Base-by-base conservation (phyloP, 2,113 vertebrate species). In the Menura novaehollandiae region DNA sequence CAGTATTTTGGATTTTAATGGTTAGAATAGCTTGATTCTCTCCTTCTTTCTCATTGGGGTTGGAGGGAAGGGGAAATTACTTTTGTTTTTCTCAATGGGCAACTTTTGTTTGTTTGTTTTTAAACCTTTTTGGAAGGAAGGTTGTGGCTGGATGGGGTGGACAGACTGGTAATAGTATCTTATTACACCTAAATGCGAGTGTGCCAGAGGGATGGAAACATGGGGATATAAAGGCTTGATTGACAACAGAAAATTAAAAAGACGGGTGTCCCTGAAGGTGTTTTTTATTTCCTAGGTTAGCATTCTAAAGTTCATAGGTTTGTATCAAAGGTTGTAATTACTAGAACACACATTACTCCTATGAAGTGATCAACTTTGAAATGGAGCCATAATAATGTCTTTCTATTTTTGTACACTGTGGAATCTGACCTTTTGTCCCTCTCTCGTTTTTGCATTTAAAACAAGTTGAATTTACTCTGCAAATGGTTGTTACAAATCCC, bases 351-450 rank as follows among this genome's bases (percentile, higher is more conserved):
- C 3, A 1, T 72, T 75, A 46, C 23, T 46, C 35, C 79, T 75
- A 47, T 8, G 43, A 75, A 75, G 52, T 68, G 62, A 88, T 91
- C 56, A 69, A 13, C 74, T 95, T 85, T 43, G 79, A 73, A 68
- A 79, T 82, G 74, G 81, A 79, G 71, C 81, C 35, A 20, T 90
- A 80, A 91, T 92, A 41, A 62, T 13, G 18, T 86, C 33, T 82
- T 84, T 79, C 87, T 95, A 8, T 41, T 92, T 93, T 75, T 72
- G 37, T 63, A 13, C 0, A 0, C 59, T 35, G 39, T 75, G 76
- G 32, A 94, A 49, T 82, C 76, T 95, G 95, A 96, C 85, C 79
- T 92, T 91, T 96, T 63, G 58, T 89, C n/a, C 44, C 71, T 72
- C 18, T 20, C 23, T 94, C 20, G 28, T 67, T 84, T 94, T 87